Percentiles rank a stretch among this genome's conserved stretches.
Conservation (phyloP, 2,797 vertebrate genomes). For the Perodicticus potto region DNA sequence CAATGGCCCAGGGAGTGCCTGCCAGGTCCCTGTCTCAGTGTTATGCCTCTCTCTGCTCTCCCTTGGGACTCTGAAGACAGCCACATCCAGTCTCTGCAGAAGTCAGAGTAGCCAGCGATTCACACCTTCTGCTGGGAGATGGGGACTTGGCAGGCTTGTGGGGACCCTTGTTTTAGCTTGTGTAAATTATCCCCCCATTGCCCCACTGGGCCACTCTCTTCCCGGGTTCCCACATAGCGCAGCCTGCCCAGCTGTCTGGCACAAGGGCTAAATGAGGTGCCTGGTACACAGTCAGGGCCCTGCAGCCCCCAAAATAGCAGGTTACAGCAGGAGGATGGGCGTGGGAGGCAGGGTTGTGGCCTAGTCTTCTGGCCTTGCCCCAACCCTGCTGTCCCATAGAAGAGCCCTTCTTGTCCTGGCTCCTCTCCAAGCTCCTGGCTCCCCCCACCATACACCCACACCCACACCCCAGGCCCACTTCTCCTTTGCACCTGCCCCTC, state of each 20-base stretch:
- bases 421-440: neutral
- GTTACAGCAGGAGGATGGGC: too few relatives aligned
- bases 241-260: neutral
- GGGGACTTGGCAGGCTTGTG: neutral
- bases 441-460: constrained; percentile 45
- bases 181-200: fast-evolving
- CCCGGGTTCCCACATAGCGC: neutral
- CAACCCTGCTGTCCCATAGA: neutral
- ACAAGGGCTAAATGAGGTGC: neutral
- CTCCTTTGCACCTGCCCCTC: constrained; percentile 69
- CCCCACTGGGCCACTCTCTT: neutral
- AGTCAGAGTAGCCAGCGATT: neutral
- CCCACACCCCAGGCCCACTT: constrained; percentile 73
- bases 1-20: neutral
- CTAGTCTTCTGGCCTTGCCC: neutral
- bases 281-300: too few relatives aligned
- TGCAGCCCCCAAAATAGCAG: neutral
- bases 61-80: neutral
- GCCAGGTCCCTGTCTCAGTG: neutral
- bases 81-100: neutral
- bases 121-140: neutral
- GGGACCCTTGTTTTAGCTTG: neutral
- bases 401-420: neutral
- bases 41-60: fast-evolving
- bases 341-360: neutral